Evolutionary conservation across 2,888 invertebrate genomes (phyloP), one percentile per base, ranked within the genome.

Genomic region (Sisyra terminalis): DNA sequence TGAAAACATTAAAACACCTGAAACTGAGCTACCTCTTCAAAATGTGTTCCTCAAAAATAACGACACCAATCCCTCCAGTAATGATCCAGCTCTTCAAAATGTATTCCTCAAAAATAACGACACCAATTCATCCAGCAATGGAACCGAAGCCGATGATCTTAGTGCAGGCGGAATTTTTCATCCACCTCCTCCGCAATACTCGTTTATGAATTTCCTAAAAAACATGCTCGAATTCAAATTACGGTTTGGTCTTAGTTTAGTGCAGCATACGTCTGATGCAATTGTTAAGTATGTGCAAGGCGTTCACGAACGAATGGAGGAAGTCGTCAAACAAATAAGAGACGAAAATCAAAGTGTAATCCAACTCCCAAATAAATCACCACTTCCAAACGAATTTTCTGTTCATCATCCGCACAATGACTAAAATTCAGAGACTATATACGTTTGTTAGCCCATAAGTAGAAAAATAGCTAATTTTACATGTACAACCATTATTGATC

Each of bases 211-310:
- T 10, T 67, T 80, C 44, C 55, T 82, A 13, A 73, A 69, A 53
- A 71, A 73, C 49, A 58, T 82, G 31, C 67, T 80, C 2, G 76
- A 79, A 53, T 68, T 79, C 42, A 82, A 82, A 57, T 63, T 81
- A 24, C 67, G 71, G 51, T 57, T 81, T 37, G 80, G 81, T 0
- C 56, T 82, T 42, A 75, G 75, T 44, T 65, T 83, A 46, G 56
- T 83, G 11, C 75, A 75, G 52, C 75, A 71, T 44, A 76, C 80
- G 2, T 75, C 80, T 8, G 72, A 75, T 42, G 71, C 75, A 4
- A 62, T 83, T 39, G 74, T 75, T 24, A 71, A 69, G 52, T 79
- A 80, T 55, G 60, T 79, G 34, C 67, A 70, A 42, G 67, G 67
- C 49, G 71, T 78, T 47, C 74, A 79, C 51, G 53, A 47, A 14